Conservation (phyloP, 2,888 invertebrate species). For the Eucera pruinosa region DNA sequence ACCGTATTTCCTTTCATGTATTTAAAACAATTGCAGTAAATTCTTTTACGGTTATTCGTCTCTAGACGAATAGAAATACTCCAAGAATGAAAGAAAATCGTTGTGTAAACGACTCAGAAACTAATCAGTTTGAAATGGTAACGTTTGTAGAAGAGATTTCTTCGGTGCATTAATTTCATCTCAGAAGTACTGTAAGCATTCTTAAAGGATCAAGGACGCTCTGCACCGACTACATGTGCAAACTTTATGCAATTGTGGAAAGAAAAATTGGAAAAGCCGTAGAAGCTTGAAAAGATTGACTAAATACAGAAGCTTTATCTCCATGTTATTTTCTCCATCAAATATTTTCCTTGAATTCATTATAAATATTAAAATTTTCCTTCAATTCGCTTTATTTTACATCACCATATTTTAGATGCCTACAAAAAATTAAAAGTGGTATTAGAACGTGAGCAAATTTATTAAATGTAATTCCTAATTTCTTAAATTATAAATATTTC, state of each 20-base stretch:
- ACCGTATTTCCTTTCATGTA: background rate
- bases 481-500: too few species aligned
- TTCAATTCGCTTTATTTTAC: too few species aligned
- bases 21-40: background rate
- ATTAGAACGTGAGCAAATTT: too few species aligned
- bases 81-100: slow-evolving; percentile 11
- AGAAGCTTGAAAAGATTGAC: background rate
- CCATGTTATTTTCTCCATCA: too few species aligned
- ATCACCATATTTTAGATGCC: too few species aligned
- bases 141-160: slow-evolving; percentile 17
- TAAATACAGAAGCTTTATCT: too few species aligned
- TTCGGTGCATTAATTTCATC: slow-evolving; percentile 22
- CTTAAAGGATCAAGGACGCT: background rate
- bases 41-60: background rate
- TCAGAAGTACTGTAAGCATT: background rate
- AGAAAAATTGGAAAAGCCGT: background rate
- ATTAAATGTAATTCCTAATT: too few species aligned
- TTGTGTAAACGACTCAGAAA: background rate
- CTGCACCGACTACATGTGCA: background rate
- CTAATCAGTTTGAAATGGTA: slow-evolving; percentile 5
- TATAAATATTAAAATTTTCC: background rate
- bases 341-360: too few species aligned
- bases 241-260: slow-evolving; percentile 3
- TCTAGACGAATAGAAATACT: slow-evolving; percentile 1
- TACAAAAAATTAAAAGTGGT: too few species aligned